Base-by-base conservation (phyloP, 1,140 invertebrate genomes). In the Metopolophium dirhodum region DNA sequence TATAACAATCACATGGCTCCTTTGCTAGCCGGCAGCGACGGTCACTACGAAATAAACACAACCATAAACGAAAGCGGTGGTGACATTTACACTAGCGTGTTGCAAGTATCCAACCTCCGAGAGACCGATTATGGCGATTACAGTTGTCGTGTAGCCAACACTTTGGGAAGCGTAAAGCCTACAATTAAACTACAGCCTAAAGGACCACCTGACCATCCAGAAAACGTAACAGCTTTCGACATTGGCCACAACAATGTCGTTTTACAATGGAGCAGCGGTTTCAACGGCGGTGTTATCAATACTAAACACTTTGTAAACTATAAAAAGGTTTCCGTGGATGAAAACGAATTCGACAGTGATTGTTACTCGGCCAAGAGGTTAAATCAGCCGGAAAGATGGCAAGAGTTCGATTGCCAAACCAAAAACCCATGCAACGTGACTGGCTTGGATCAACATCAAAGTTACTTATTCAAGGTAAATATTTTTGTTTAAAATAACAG, bases 121-220 rank as follows among this genome's bases (percentile, higher is more conserved):
- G 96, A 97, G 35, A 96, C 96, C 22, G 98, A 99, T 95, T 99
- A 99, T 94, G 98, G 98, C 0, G 97, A 98, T 83, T 99, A 99
- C 95, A 98, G 96, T 77, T 99, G 98, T 94, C 96, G 97, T 94
- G 97, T 97, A 7, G 95, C 94, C 6, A 99, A 99, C 95, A 96
- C 96, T 7, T 95, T 98, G 54, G 98, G 98, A 26, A 96, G 95
- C 68, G 97, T 97, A 37, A 96, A 96, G 11, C 97, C 97, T 0
- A 97, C 97, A 86, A 98, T 99, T 90, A 96, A 96, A 22, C 95
- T 99, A 9, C 97, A 98, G 94, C 96, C 97, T 0, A 98, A 98
- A 95, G 98, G 98, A 1, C 96, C 97, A 0, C 98, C 98, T 0
- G 98, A 98, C 94, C 96, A 96, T 92, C 98, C 98, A 0, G 96